These are phyloP conservation scores for Chelonus formosanus DNA, from an alignment of 2,888 invertebrate species.

Conservation along the genomic window DNA sequence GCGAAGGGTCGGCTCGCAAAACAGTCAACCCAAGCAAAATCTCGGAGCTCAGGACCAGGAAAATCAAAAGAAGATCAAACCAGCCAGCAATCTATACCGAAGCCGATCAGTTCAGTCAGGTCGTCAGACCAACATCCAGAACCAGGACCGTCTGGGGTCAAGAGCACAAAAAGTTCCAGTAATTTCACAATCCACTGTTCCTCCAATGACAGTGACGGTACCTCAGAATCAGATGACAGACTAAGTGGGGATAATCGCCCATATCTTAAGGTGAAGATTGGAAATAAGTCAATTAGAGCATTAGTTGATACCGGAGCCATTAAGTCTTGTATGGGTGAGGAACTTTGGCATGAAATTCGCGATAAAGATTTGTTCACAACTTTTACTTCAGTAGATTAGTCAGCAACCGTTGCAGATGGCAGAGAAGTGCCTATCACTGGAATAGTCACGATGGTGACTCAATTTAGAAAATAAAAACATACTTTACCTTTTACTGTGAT, in stretches of 20 bases:
- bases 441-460: neutral
- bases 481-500: neutral
- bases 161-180: too few relatives aligned
- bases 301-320: slow-evolving; percentile 16
- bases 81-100: too few relatives aligned
- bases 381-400: neutral
- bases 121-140: too few relatives aligned
- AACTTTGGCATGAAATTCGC: neutral
- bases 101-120: too few relatives aligned
- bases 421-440: neutral
- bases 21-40: neutral
- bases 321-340: neutral
- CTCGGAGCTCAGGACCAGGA: too few relatives aligned
- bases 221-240: neutral
- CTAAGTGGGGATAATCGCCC: neutral
- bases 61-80: too few relatives aligned
- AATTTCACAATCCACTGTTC: too few relatives aligned
- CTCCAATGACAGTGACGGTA: neutral
- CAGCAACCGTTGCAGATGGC: neutral
- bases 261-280: slow-evolving; percentile 4
- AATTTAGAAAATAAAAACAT: neutral
- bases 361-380: neutral
- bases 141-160: too few relatives aligned
- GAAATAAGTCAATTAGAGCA: neutral
- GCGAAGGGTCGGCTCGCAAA: neutral